phyloP scores from a whole-genome alignment of 2,888 invertebrate genomes.

The Tricholauxania praeusta region DNA sequence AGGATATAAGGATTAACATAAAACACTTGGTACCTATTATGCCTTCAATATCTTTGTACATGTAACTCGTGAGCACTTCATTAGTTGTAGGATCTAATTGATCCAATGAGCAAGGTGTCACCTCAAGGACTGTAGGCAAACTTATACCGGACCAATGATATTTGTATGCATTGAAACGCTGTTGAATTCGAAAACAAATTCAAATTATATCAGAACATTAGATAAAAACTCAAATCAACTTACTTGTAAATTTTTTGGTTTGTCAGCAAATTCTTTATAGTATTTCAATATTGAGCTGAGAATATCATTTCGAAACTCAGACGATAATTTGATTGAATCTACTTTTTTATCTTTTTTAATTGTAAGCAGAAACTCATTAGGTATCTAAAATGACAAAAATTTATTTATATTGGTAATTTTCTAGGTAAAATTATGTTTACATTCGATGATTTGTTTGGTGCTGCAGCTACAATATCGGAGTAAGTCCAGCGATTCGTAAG shows the following conservation, averaged over 20 bases:
- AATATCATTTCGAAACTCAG: slow-evolving; percentile 92
- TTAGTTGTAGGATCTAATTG: slow-evolving; percentile 92
- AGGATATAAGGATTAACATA: slow-evolving; percentile 25
- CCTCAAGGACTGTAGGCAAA: slow-evolving; percentile 88
- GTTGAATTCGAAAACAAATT: slow-evolving; percentile 45
- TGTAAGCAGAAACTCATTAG: slow-evolving; percentile 81
- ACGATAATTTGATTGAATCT: slow-evolving; percentile 96
- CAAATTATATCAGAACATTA: not conserved
- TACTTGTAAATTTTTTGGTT: slow-evolving; percentile 82
- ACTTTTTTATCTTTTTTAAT: slow-evolving; percentile 91
- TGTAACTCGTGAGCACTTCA: slow-evolving; percentile 83
- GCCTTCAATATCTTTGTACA: slow-evolving; percentile 88
- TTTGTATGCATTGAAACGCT: slow-evolving; percentile 92
- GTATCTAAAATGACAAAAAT: slow-evolving; percentile 63
- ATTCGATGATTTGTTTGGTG: slow-evolving; percentile 72
- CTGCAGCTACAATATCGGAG: slow-evolving; percentile 81
- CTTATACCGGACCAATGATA: slow-evolving; percentile 97
- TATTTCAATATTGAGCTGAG: slow-evolving; percentile 91
- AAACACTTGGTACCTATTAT: slow-evolving; percentile 70
- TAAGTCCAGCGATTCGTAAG: slow-evolving; percentile 95
- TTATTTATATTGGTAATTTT: not conserved
- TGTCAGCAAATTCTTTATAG: slow-evolving; percentile 83
- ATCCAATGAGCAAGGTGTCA: slow-evolving; percentile 91
- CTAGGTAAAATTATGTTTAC: slow-evolving; percentile 51
- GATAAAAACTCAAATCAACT: slow-evolving; percentile 61